A percentile compares a stretch with the other conserved stretches of the same genome.
Evolutionary conservation across 2,113 vertebrate genomes (phyloP).

Genomic region (Elanus axillaris): DNA sequence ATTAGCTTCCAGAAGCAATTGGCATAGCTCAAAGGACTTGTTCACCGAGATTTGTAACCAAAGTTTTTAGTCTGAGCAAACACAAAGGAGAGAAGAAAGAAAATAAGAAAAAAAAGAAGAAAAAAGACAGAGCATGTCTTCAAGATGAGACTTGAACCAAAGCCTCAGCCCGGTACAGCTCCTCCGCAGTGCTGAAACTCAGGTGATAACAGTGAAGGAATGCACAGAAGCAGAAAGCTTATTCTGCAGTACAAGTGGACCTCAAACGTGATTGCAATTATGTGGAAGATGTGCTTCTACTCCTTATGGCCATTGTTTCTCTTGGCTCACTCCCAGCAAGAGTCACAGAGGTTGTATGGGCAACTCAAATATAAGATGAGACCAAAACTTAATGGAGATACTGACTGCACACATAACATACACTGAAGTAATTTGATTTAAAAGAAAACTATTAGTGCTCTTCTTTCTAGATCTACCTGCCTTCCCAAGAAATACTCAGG

Average conservation of each 20-base stretch:
- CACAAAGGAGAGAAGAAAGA: background rate
- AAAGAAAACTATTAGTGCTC: background rate
- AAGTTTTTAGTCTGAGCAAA: background rate
- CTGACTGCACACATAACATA: background rate
- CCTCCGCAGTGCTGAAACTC: background rate
- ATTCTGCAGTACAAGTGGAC: background rate
- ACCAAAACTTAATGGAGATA: background rate
- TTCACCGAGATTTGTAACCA: background rate
- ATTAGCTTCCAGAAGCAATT: constrained; percentile 26
- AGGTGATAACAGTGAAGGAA: background rate
- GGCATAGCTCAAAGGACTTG: background rate
- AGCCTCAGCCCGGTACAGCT: background rate
- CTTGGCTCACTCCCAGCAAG: background rate
- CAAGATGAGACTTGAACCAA: constrained; percentile 30
- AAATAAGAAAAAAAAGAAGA: background rate
- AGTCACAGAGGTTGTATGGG: background rate
- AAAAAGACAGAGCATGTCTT: background rate
- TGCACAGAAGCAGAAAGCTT: background rate
- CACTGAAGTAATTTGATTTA: background rate
- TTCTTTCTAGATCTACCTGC: background rate
- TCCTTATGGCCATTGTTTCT: background rate
- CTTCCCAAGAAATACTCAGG: background rate
- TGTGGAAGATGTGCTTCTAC: background rate
- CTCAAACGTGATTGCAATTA: background rate
- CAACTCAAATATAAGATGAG: background rate